These are phyloP conservation scores for Syngnathus acus DNA, from an alignment of 2,797 vertebrate species.

Conservation along the genomic window DNA sequence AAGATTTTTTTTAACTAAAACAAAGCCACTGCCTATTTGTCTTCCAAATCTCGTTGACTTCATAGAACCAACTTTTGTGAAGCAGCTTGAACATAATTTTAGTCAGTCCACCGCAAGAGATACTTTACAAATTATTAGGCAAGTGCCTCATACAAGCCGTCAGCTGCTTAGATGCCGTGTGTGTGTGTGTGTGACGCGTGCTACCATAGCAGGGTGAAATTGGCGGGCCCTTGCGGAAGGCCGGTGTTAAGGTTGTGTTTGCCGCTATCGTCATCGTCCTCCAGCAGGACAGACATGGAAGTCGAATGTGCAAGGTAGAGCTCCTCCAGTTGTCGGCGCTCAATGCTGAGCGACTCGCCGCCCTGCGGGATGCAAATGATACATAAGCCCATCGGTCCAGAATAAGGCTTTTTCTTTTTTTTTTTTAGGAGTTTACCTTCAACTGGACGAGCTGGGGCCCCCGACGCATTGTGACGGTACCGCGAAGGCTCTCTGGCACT, in stretches of 20 bases:
- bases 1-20: too few species aligned
- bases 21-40: not conserved
- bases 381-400: not conserved
- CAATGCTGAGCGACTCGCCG: slow-evolving; percentile 60
- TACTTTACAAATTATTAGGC: too few species aligned
- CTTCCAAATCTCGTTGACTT: not conserved
- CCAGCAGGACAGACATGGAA: slow-evolving; percentile 63
- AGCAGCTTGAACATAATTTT: too few species aligned
- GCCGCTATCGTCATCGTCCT: slow-evolving; percentile 39
- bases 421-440: slow-evolving; percentile 67
- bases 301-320: slow-evolving; percentile 63
- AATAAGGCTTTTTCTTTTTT: too few species aligned
- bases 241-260: slow-evolving; percentile 31
- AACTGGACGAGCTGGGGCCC: slow-evolving; percentile 78
- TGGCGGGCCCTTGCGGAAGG: slow-evolving; percentile 65
- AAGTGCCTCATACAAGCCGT: too few species aligned
- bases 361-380: slow-evolving; percentile 41
- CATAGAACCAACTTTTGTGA: not conserved
- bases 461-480: slow-evolving; percentile 57
- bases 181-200: not conserved
- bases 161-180: too few species aligned
- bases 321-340: slow-evolving; percentile 68
- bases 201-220: slow-evolving; percentile 74
- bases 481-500: slow-evolving; percentile 53
- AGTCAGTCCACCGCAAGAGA: too few species aligned